These are phyloP conservation scores for Meta bourneti DNA, from an alignment of 2,888 invertebrate genomes.

Conservation along the genomic window DNA sequence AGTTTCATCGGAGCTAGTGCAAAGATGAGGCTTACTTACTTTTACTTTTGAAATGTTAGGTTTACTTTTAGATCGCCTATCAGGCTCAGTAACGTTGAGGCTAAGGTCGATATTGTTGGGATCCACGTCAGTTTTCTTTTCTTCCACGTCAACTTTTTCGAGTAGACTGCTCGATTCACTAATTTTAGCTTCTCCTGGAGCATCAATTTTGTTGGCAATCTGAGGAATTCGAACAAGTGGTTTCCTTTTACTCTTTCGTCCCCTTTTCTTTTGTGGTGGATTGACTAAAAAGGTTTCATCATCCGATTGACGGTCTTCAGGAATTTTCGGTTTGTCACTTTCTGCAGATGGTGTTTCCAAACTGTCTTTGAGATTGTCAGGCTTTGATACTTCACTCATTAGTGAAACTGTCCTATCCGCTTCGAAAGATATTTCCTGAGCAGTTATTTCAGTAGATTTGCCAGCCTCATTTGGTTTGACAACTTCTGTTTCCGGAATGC, in stretches of 20 bases:
- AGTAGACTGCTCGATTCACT: background rate
- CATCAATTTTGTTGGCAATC: background rate
- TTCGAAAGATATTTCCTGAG: too few relatives aligned
- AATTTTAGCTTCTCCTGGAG: background rate
- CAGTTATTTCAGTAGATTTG: too few relatives aligned
- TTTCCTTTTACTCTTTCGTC: constrained; percentile 35
- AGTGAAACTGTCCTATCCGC: too few relatives aligned
- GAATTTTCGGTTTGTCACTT: background rate
- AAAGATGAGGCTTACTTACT: background rate
- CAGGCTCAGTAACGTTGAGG: background rate
- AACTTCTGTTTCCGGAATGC: background rate
- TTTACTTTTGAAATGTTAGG: background rate
- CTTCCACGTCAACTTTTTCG: background rate
- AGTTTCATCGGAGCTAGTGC: too few relatives aligned
- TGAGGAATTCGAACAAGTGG: background rate
- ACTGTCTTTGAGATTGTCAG: too few relatives aligned
- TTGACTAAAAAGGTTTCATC: background rate
- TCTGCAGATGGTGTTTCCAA: background rate
- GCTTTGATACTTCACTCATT: too few relatives aligned
- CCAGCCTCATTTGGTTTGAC: background rate
- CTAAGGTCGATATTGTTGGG: background rate
- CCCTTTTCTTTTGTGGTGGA: constrained; percentile 8
- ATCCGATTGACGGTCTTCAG: background rate
- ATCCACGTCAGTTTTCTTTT: background rate
- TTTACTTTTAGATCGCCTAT: background rate